Percentiles rank a stretch among this genome's conserved stretches.
Conservation (phyloP, 2,888 invertebrate genomes). For the Drosophila barbarae region DNA sequence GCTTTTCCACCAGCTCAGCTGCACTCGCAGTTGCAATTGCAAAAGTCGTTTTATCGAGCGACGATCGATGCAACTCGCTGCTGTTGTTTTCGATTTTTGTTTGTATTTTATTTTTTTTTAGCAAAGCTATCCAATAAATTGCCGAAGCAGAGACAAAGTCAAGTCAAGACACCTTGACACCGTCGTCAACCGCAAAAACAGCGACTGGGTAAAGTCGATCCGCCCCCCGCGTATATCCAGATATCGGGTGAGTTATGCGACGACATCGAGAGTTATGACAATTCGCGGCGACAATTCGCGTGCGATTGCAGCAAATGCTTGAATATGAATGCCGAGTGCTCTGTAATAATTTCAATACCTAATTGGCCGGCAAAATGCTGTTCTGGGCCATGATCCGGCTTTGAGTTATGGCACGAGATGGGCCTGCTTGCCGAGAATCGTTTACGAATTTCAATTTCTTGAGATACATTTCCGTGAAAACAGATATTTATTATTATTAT, state of each 20-base stretch:
- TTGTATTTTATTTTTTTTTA: not conserved
- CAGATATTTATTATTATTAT: not conserved
- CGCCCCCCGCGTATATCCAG: not conserved
- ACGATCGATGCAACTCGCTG: slow-evolving; percentile 67
- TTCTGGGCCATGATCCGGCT: slow-evolving; percentile 1
- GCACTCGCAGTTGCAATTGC: slow-evolving; percentile 31
- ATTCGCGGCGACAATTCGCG: slow-evolving; percentile 55
- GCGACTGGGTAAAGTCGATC: not conserved
- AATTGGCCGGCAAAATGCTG: slow-evolving; percentile 37
- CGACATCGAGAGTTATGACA: slow-evolving; percentile 69
- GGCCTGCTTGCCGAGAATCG: slow-evolving; percentile 3
- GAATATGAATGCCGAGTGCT: slow-evolving; percentile 69
- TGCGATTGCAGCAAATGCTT: slow-evolving; percentile 55
- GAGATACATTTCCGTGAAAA: not conserved
- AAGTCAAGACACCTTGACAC: slow-evolving; percentile 63
- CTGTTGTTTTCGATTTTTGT: slow-evolving; percentile 11
- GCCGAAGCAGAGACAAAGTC: slow-evolving; percentile 52
- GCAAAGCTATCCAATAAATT: slow-evolving; percentile 64
- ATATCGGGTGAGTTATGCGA: slow-evolving; percentile 47
- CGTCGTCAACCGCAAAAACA: slow-evolving; percentile 11
- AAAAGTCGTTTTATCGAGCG: slow-evolving; percentile 63
- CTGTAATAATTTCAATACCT: slow-evolving; percentile 54
- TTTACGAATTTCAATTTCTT: slow-evolving; percentile 4
- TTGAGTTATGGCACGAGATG: slow-evolving; percentile 11
- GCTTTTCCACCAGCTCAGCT: slow-evolving; percentile 45